phyloP scores from a whole-genome alignment of 1,140 invertebrate genomes.

The Olivierus martensii region DNA sequence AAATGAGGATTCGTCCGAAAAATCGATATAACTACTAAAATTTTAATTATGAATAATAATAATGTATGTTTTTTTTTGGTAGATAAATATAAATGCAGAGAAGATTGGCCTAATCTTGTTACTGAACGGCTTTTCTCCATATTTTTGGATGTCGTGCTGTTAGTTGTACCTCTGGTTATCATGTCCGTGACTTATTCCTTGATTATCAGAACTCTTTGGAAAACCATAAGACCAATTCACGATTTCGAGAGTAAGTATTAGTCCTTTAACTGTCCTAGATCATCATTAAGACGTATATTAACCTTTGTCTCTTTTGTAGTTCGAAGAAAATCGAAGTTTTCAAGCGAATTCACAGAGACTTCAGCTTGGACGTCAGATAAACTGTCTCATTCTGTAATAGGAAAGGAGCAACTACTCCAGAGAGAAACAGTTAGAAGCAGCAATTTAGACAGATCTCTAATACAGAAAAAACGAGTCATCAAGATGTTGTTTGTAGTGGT shows the following conservation, averaged over 20 bases:
- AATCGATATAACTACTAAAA: too few relatives aligned
- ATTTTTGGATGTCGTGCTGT: conserved; percentile 17
- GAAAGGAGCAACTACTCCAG: too few relatives aligned
- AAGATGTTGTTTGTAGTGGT: conserved; percentile 85
- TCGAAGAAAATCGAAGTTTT: too few relatives aligned
- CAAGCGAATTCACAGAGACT: too few relatives aligned
- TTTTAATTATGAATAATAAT: background rate
- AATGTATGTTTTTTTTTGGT: background rate
- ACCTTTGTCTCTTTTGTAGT: too few relatives aligned
- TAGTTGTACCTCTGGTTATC: conserved; percentile 19
- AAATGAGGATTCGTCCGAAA: too few relatives aligned
- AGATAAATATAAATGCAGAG: conserved; percentile 21
- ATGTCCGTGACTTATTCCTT: conserved; percentile 17
- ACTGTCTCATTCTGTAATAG: too few relatives aligned
- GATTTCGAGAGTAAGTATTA: too few relatives aligned
- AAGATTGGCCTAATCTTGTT: conserved; percentile 18
- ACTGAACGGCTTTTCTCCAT: conserved; percentile 20
- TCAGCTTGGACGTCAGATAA: too few relatives aligned
- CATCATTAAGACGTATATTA: too few relatives aligned
- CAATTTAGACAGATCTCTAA: conserved; percentile 48
- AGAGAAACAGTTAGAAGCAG: conserved; percentile 3
- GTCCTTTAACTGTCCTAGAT: too few relatives aligned
- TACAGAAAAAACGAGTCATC: conserved; percentile 69
- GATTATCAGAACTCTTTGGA: conserved; percentile 10
- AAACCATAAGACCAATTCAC: too few relatives aligned